A percentile compares a stretch with the other conserved stretches of the same genome.
Conservation (phyloP, 2,797 vertebrate genomes). For the Myoxocephalus aenaeus region DNA sequence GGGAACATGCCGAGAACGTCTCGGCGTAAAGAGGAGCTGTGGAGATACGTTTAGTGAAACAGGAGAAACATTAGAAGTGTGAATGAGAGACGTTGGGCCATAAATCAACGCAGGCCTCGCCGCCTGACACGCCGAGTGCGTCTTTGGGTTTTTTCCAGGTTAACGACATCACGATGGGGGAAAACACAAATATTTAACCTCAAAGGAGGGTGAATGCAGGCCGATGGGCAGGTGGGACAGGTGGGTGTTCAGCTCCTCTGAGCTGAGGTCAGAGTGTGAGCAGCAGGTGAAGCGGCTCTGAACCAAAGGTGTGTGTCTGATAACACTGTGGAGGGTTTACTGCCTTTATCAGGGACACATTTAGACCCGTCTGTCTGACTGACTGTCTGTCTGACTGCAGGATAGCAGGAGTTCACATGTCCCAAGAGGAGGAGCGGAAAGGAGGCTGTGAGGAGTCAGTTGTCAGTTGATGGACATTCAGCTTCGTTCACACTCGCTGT, state of each 20-base stretch:
- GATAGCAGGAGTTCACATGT: too few species aligned
- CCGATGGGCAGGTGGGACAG: conserved; percentile 41
- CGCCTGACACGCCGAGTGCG: neutral
- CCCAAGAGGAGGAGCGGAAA: too few species aligned
- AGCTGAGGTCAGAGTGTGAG: conserved; percentile 42
- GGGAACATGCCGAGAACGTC: too few species aligned
- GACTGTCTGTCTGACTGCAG: neutral
- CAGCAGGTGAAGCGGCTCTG: conserved; percentile 57
- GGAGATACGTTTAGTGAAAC: too few species aligned
- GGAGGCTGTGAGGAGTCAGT: too few species aligned
- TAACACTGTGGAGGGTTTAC: conserved; percentile 54
- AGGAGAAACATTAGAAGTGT: too few species aligned
- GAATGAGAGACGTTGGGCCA: neutral
- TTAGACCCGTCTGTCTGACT: conserved; percentile 9
- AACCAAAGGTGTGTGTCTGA: conserved; percentile 57
- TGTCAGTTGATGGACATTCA: too few species aligned
- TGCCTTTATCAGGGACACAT: conserved; percentile 37
- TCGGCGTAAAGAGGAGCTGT: too few species aligned
- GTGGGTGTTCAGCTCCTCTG: conserved; percentile 33
- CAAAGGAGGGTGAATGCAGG: neutral
- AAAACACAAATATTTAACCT: conserved; percentile 31
- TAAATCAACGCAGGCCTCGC: neutral
- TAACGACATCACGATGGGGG: neutral
- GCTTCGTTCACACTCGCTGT: too few species aligned
- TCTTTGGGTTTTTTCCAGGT: conserved; percentile 9